These are phyloP conservation scores for Setipinna tenuifilis DNA, from an alignment of 2,797 vertebrate genomes.

Conservation along the genomic window DNA sequence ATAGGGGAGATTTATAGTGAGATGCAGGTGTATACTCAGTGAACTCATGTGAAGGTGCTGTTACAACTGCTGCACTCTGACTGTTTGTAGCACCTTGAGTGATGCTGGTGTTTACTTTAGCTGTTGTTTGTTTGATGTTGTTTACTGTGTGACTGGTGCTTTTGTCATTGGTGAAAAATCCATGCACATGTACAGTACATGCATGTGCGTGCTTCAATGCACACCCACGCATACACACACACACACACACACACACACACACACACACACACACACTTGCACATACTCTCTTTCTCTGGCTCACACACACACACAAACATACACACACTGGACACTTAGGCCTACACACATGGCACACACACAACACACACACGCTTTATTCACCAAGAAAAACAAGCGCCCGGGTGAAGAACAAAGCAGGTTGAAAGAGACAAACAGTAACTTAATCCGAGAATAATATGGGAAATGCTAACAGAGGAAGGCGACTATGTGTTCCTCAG, in stretches of 20 bases:
- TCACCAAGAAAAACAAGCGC: background rate
- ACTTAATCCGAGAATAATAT: background rate
- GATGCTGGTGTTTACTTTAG: background rate
- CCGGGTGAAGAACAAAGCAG: background rate
- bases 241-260: too few relatives aligned
- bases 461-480: background rate
- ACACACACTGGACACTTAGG: background rate
- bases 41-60: background rate
- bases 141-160: background rate
- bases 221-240: too few relatives aligned
- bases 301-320: background rate
- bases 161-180: background rate
- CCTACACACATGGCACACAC: too few relatives aligned
- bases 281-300: background rate
- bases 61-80: background rate
- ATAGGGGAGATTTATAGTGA: background rate
- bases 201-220: background rate
- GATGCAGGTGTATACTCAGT: too few relatives aligned
- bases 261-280: background rate
- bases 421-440: background rate
- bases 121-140: background rate
- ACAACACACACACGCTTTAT: background rate
- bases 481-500: background rate
- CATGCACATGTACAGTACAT: background rate
- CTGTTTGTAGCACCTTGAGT: background rate